Base-by-base conservation (phyloP, 2,113 vertebrate genomes). In the Bubo blakistoni region DNA sequence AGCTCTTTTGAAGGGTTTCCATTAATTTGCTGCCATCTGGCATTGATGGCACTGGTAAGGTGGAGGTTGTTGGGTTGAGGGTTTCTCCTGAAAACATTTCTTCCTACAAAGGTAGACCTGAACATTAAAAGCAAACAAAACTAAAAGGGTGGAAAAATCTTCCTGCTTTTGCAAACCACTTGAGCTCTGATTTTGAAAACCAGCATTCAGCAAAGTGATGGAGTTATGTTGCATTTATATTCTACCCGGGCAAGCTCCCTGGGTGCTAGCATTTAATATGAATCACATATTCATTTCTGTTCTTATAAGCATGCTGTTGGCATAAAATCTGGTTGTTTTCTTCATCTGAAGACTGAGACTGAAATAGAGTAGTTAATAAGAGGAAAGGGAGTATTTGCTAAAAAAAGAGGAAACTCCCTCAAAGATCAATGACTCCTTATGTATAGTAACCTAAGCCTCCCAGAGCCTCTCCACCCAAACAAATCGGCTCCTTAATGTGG, bases 341-440 rank as follows among this genome's bases (percentile, higher is more conserved):
- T 44, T 61, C 74, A 74, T 86, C n/a, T 78, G 73, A 92, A 70
- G n/a, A 30, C 71, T 29, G 51, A 86, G 83, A 74, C 87, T 73
- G 76, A 97, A 94, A 87, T 89, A 89, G 58, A 80, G 11, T 20
- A 1, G 22, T 25, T 85, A 44, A 67, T 83, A 86, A 84, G 86
- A 94, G 73, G 70, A 88, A 96, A 96, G 34, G 52, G 72, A 94
- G 59, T 93, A 95, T 94, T 96, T 94, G 55, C 79, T 90, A 6
- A 78, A 83, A 81, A 17, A 47, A 10, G 0, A 51, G 88, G 80
- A 42, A 92, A 91, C 93, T 94, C 95, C 94, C 93, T 92, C 69
- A 34, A 87, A 96, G 92, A 94, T 97, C 97, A 97, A 97, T 94
- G 90, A 66, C 73, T 87, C 96, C 95, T 97, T 97, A 94, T 97